Evolutionary conservation across 2,888 invertebrate genomes (phyloP).

Genomic region (Teleogryllus oceanicus): DNA sequence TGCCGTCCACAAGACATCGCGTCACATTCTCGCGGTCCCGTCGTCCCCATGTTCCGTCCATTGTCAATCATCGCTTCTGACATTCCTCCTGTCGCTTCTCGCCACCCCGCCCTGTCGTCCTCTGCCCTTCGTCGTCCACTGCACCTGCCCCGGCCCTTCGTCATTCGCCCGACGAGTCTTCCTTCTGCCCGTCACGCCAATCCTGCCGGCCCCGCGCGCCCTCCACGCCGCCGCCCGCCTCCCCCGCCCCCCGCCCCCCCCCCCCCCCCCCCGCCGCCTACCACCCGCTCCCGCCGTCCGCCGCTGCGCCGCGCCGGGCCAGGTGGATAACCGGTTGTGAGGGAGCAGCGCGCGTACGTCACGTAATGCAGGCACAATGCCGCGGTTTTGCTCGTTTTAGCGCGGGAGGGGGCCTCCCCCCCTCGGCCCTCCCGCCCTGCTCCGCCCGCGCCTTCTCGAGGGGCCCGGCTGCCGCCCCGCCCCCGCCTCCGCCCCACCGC

Average conservation of each 20-base stretch:
- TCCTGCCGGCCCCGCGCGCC: too few relatives aligned
- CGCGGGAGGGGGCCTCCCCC: not conserved
- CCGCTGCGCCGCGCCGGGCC: not conserved
- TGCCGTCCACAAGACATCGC: too few relatives aligned
- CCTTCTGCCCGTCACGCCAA: too few relatives aligned
- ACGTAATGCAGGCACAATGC: conserved; percentile 10
- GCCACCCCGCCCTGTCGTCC: too few relatives aligned
- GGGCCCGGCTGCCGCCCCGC: not conserved
- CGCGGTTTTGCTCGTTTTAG: conserved; percentile 1
- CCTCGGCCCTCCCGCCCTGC: not conserved
- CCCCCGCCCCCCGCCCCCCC: not conserved
- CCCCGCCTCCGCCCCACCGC: not conserved
- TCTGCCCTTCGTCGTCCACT: too few relatives aligned
- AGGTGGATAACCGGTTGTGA: not conserved
- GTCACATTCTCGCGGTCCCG: too few relatives aligned
- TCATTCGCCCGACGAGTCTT: too few relatives aligned
- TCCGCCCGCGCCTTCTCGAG: not conserved
- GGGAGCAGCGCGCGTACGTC: not conserved
- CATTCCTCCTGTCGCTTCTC: too few relatives aligned
- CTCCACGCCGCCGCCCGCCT: not conserved
- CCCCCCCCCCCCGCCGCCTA: not conserved
- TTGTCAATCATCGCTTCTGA: too few relatives aligned
- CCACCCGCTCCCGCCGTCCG: not conserved
- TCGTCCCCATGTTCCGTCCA: too few relatives aligned
- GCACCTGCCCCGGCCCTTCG: too few relatives aligned